Evolutionary conservation across 2,797 vertebrate species (phyloP).

Genomic region (Psittacula echo): DNA sequence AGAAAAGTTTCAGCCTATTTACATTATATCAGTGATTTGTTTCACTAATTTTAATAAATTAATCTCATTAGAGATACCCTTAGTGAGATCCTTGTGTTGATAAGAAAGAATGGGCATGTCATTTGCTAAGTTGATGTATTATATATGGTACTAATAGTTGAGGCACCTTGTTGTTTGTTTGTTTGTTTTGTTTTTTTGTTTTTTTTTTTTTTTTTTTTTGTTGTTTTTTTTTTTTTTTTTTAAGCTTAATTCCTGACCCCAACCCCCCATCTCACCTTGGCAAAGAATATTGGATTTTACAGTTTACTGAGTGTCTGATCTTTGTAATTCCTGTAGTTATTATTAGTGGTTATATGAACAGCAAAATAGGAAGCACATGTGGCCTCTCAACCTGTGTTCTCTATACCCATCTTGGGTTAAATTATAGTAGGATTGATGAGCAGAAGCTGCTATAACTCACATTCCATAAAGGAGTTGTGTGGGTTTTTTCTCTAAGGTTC

Average conservation of each 20-base stretch:
- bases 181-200: neutral
- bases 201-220: too few species aligned
- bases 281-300: conserved; percentile 1
- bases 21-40: neutral
- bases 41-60: neutral
- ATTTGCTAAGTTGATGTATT: neutral
- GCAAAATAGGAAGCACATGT: neutral
- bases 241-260: too few species aligned
- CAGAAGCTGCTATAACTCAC: neutral
- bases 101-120: neutral
- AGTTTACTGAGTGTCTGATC: neutral
- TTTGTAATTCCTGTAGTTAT: neutral
- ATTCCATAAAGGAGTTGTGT: neutral
- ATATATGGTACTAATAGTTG: neutral
- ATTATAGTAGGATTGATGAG: neutral
- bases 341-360: conserved; percentile 18
- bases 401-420: neutral
- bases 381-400: neutral
- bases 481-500: neutral
- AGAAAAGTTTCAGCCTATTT: neutral
- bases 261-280: neutral
- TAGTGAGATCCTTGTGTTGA: conserved; percentile 3
- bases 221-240: too few species aligned
- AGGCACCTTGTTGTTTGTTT: neutral
- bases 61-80: neutral